phyloP scores from a whole-genome alignment of 2,113 vertebrate species.

The Perca schrenkii region DNA sequence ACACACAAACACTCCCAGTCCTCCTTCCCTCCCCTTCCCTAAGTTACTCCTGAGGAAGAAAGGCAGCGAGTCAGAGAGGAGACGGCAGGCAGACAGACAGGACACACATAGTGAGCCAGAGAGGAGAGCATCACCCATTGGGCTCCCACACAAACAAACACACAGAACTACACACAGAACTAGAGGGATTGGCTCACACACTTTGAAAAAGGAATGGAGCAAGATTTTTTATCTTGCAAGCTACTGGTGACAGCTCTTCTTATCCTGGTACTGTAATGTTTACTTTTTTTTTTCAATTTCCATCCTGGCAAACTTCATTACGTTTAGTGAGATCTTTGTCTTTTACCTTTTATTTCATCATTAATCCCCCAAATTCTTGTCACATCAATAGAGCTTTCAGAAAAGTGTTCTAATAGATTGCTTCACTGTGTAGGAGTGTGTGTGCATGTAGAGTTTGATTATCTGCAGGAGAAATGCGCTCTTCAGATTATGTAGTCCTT shows the following conservation, averaged over 20 bases:
- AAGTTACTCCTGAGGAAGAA: conserved; percentile 85
- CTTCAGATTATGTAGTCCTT: not conserved
- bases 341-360: not conserved
- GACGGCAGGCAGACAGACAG: conserved; percentile 71
- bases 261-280: conserved; percentile 78
- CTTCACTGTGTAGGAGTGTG: not conserved
- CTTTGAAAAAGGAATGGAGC: conserved; percentile 74
- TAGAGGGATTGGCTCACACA: conserved; percentile 20
- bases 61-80: conserved; percentile 77
- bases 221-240: conserved; percentile 53
- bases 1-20: conserved; percentile 36
- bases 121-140: conserved; percentile 52
- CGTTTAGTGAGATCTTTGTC: not conserved
- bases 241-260: conserved; percentile 78
- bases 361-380: not conserved
- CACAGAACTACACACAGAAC: conserved; percentile 15
- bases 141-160: conserved; percentile 3
- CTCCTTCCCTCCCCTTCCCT: conserved; percentile 76
- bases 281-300: not conserved
- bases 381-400: not conserved
- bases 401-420: not conserved
- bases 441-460: conserved; percentile 14
- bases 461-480: conserved; percentile 16
- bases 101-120: conserved; percentile 83
- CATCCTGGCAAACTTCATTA: not conserved